Conservation (phyloP, 2,113 vertebrate species). For the Ctenomys sociabilis region DNA sequence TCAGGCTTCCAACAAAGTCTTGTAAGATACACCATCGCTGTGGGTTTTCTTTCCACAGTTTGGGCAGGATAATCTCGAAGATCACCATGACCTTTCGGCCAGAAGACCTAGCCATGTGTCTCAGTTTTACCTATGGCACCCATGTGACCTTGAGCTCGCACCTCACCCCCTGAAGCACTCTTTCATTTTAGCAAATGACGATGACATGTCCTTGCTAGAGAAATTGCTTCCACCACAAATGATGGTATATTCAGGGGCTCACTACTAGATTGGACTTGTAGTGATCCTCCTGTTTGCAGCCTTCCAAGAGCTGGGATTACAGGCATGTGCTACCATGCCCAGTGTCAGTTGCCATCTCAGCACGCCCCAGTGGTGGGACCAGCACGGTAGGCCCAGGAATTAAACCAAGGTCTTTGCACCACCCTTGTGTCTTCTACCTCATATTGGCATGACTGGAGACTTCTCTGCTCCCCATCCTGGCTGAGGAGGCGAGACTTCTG, state of each 20-base stretch:
- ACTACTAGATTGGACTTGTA: no score
- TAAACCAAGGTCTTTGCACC: no score
- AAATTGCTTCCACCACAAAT: background rate
- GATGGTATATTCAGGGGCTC: no score
- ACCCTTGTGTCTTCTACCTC: background rate
- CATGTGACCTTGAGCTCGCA: background rate
- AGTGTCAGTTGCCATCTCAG: no score
- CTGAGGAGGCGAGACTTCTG: background rate
- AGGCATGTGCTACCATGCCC: no score
- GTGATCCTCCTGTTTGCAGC: no score
- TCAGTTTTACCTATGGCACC: background rate
- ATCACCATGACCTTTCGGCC: background rate
- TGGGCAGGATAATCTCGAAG: background rate
- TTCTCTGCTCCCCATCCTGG: background rate
- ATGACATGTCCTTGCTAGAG: background rate
- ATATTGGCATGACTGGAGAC: background rate
- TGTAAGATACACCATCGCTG: background rate
- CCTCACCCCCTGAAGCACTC: background rate
- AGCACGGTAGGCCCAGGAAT: no score
- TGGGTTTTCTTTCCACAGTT: background rate
- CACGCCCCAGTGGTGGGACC: no score
- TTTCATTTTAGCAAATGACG: constrained; percentile 7
- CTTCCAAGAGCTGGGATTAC: no score
- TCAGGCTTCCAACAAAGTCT: background rate
- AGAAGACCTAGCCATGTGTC: background rate